Evolutionary conservation across 2,797 vertebrate species (phyloP).

Genomic region (Protosalanx chinensis): DNA sequence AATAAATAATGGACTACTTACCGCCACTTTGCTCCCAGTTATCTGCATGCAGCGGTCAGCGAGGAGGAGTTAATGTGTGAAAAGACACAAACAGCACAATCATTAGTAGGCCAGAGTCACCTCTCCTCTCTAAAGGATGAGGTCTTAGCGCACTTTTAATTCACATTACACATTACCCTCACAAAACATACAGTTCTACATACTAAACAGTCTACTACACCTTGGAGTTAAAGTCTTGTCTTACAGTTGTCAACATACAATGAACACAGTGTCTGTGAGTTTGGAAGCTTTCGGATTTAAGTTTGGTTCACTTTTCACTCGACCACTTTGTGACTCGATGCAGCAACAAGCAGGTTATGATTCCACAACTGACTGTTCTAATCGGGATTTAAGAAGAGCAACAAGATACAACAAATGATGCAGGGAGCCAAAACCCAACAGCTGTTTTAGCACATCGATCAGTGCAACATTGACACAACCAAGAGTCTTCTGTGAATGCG

Average conservation of each 20-base stretch:
- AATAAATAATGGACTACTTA: constrained; percentile 83
- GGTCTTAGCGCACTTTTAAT: constrained; percentile 70
- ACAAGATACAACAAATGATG: constrained; percentile 14
- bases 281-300: constrained; percentile 33
- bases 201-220: constrained; percentile 13
- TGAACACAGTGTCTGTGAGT: constrained; percentile 63
- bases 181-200: constrained; percentile 44
- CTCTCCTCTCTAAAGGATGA: constrained; percentile 65
- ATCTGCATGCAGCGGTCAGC: constrained; percentile 98
- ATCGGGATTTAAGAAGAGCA: neutral
- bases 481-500: constrained; percentile 15
- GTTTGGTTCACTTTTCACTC: constrained; percentile 11
- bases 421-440: constrained; percentile 24
- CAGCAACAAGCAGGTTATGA: neutral
- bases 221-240: constrained; percentile 25
- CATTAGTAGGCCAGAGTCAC: constrained; percentile 84
- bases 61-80: constrained; percentile 88
- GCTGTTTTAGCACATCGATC: constrained; percentile 33
- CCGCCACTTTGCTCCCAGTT: constrained; percentile 97
- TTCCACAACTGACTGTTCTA: neutral
- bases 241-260: constrained; percentile 33
- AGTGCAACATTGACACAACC: constrained; percentile 23
- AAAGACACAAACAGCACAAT: constrained; percentile 90
- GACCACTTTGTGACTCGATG: neutral
- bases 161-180: constrained; percentile 55